Evolutionary conservation across 2,888 invertebrate genomes (phyloP).

Genomic region (Dugesia japonica): DNA sequence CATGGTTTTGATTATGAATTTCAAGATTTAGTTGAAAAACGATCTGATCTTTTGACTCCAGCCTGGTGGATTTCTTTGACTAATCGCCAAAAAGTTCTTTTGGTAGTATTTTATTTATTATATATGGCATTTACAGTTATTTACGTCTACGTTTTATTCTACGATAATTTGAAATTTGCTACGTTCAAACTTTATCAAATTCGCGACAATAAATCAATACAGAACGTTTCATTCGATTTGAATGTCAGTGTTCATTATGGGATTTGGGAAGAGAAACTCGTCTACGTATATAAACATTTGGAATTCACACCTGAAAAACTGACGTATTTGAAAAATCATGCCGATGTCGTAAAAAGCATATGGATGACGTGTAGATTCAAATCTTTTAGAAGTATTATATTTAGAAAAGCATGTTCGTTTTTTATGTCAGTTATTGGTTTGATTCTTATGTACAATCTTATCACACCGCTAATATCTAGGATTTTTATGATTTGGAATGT

Average conservation of each 20-base stretch:
- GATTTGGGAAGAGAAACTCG: neutral
- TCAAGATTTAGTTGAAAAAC: too few species aligned
- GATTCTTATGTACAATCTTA: neutral
- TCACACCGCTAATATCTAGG: neutral
- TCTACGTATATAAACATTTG: neutral
- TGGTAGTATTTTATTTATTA: neutral
- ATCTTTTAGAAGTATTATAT: neutral
- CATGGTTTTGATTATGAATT: too few species aligned
- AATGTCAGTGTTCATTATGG: neutral
- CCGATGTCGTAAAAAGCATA: neutral
- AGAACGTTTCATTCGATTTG: neutral
- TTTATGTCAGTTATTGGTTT: neutral
- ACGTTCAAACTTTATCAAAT: too few species aligned
- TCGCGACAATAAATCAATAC: too few species aligned
- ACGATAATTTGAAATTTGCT: too few species aligned
- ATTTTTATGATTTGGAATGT: neutral
- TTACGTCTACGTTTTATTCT: neutral
- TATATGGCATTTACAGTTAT: neutral
- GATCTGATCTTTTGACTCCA: neutral
- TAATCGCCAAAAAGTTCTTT: neutral
- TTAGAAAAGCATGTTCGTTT: neutral
- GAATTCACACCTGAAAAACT: neutral
- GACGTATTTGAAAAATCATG: neutral
- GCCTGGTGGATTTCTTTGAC: neutral
- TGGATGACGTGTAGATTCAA: neutral